Base-by-base conservation (phyloP, 2,888 invertebrate genomes). In the Eledona agricola region DNA sequence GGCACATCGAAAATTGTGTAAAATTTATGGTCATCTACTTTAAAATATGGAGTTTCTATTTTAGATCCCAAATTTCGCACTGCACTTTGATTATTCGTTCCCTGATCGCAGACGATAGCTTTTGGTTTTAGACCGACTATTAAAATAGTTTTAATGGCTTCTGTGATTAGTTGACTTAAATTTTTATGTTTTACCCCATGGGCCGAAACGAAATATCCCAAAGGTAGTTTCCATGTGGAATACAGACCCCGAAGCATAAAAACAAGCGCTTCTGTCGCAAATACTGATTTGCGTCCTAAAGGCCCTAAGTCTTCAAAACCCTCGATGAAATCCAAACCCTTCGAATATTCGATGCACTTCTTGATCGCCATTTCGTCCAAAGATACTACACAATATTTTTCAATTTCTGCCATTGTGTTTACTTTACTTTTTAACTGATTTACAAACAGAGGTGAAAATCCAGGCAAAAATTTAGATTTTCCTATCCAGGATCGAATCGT, bases 141-240 rank as follows among this genome's bases (percentile, higher is more conserved):
- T n/a, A n/a, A n/a, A n/a, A n/a, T n/a, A n/a, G n/a, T n/a, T n/a
- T n/a, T n/a, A n/a, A n/a, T n/a, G n/a, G n/a, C n/a, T n/a, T n/a
- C n/a, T n/a, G n/a, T n/a, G n/a, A n/a, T n/a, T n/a, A n/a, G n/a
- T n/a, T n/a, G n/a, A n/a, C n/a, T n/a, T n/a, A n/a, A n/a, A n/a
- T n/a, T n/a, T n/a, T n/a, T n/a, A n/a, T n/a, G n/a, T n/a, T n/a
- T n/a, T n/a, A 19, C 19, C 6, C 19, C 19, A 19, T 4, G 4
- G 19, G 19, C 4, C 4, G 42, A 29, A 10, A 45, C 29, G 40
- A 40, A 67, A 67, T 49, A 69, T 4, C 25, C 17, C n/a, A 54
- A 2, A n/a, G 57, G 57, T 4, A 57, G n/a, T 51, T 57, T 57
- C 57, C 57, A 57, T 2, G 19, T 22, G 1, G 16, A 13, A 13